Percentiles rank a stretch among this genome's conserved stretches.
Conservation (phyloP, 2,888 invertebrate species). For the Tetropium fuscum region DNA sequence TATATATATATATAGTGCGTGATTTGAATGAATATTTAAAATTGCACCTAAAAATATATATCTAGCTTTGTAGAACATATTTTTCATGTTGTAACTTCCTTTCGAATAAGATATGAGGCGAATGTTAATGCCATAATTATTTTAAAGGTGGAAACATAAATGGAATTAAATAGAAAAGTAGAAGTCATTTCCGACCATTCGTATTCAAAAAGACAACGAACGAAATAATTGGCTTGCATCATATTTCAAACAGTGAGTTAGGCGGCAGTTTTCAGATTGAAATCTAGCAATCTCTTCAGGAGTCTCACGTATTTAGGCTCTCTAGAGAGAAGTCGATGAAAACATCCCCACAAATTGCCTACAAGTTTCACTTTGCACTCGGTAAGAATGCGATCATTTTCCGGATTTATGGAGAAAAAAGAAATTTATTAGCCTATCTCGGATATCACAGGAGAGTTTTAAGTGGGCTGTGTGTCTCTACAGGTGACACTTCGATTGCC, state of each 20-base stretch:
- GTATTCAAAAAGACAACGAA: background rate
- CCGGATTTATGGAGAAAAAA: conserved; percentile 59
- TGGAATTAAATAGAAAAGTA: no score
- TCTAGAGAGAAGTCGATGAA: conserved; percentile 7
- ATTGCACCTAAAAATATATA: no score
- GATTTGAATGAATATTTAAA: no score
- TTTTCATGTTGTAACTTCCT: no score
- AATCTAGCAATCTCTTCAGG: conserved; percentile 4
- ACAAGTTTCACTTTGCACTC: conserved; percentile 60
- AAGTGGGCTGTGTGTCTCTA: conserved; percentile 54
- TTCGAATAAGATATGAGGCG: no score
- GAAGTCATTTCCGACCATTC: no score
- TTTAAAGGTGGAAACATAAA: no score
- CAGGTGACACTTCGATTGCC: conserved; percentile 61
- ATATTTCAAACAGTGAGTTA: background rate
- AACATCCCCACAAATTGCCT: conserved; percentile 59
- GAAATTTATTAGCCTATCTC: conserved; percentile 59
- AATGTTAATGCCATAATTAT: no score
- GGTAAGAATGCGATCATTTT: conserved; percentile 60
- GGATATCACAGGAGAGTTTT: conserved; percentile 52
- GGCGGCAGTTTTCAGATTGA: background rate
- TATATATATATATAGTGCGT: no score
- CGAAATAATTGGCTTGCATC: background rate
- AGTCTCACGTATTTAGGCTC: conserved; percentile 7
- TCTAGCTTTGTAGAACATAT: no score